Percentiles rank a stretch among this genome's conserved stretches.
Conservation (phyloP, 30 jellyfish, hydroid and myxozoan species). For the Nemopilema nomurai region DNA sequence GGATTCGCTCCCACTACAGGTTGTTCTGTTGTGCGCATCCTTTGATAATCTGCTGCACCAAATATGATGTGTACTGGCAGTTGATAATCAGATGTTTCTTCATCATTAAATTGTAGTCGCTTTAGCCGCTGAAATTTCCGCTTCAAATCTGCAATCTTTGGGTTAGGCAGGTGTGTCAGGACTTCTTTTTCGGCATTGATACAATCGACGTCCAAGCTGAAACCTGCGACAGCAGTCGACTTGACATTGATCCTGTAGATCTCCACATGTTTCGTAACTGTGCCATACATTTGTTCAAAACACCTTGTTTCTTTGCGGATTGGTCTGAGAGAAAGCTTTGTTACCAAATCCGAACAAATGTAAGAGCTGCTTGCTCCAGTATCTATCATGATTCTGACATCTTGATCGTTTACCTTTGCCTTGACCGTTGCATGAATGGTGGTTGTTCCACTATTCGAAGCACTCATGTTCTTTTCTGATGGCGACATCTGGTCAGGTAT, state of each 20-base stretch:
- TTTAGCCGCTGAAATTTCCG: constrained; percentile 29
- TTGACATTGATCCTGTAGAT: constrained; percentile 15
- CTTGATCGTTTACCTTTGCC: constrained; percentile 10
- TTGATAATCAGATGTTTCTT: constrained; percentile 28
- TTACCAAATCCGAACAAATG: constrained; percentile 30
- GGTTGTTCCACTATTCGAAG: constrained; percentile 6
- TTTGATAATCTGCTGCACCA: constrained; percentile 54
- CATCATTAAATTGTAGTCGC: constrained; percentile 51
- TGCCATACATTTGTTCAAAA: constrained; percentile 54
- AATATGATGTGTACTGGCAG: constrained; percentile 69
- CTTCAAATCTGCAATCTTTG: constrained; percentile 45
- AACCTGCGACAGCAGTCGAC: constrained; percentile 44
- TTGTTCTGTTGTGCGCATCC: constrained; percentile 63
- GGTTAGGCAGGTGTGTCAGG: constrained; percentile 53
- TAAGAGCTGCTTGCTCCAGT: constrained; percentile 41
- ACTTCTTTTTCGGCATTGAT: constrained; percentile 56
- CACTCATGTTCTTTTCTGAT: constrained; percentile 16
- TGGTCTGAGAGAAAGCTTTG: constrained; percentile 7
- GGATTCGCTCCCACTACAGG: constrained; percentile 55
- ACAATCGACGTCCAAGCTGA: constrained; percentile 29
- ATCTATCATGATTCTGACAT: constrained; percentile 24
- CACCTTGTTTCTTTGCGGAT: constrained; percentile 15
- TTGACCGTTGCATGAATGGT: constrained; percentile 22
- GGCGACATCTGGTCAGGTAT: constrained; percentile 1
- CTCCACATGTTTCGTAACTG: constrained; percentile 41